Evolutionary conservation across 2,888 invertebrate genomes (phyloP), one percentile per base, ranked within the genome.

Genomic region (Andrena marginata): DNA sequence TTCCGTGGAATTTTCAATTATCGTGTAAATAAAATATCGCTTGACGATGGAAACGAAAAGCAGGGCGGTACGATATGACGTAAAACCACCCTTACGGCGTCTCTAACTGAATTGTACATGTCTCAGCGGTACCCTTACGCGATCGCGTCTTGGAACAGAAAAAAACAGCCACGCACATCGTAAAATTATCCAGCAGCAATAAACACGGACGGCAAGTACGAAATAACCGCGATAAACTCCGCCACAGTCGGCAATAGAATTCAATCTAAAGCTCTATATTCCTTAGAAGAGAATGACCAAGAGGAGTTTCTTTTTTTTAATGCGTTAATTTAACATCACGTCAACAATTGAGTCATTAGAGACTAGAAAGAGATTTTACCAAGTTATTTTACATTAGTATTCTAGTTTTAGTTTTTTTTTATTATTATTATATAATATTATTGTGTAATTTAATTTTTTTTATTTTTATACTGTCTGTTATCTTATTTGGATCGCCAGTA

Each of bases 1-100:
- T 89, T 86, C 89, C 88, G 86, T 81, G 80, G 92, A 92, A 93
- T 92, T 92, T 92, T 92, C 92, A 92, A 92, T 93, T 93, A 93
- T 90, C 85, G 83, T 76, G 60, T 93, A 91, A 93, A 93, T 93
- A 93, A 93, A 90, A 91, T 89, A 93, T 90, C 80, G 84, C 73
- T 60, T 70, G 67, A 35, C 76, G 73, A 31, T 62, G 69, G 69
- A 26, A 62, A 69, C 63, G 73, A 26, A 48, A 60, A 68, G 33
- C 62, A 68, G 79, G 65, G 64, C 71, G 80, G 80, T 67, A 84
- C 77, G 88, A 89, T 92, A 92, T 92, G 91, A 92, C 91, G 88
- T 90, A 91, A 91, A 90, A 88, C 86, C 85, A 51, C 84, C 84
- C 85, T 89, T 89, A 91, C 87, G 87, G 68, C 82, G 80, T 77